Evolutionary conservation across 2,888 invertebrate species (phyloP).

Genomic region (Nemapogon koenigi): DNA sequence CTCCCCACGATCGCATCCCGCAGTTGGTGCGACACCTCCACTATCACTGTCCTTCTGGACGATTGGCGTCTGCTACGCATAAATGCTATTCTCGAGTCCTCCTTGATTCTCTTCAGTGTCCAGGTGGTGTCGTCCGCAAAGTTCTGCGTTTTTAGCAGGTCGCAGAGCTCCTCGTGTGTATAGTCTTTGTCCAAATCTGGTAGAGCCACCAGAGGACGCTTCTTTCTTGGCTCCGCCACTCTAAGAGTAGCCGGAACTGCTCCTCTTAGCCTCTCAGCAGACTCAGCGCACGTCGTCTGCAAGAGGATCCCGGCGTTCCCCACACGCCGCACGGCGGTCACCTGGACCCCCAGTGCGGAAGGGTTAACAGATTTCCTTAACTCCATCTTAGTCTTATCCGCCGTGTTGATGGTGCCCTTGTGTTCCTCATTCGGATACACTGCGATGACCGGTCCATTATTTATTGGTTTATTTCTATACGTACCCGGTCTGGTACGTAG

Average conservation of each 20-base stretch:
- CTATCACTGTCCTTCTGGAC: conserved; percentile 1
- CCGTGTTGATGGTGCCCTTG: no score
- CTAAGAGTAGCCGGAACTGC: not conserved
- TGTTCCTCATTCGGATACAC: no score
- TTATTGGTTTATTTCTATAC: no score
- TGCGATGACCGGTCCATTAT: no score
- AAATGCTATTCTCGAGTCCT: conserved; percentile 2
- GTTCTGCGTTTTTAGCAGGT: conserved; percentile 9
- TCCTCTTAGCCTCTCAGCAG: not conserved
- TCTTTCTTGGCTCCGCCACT: not conserved
- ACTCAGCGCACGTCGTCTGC: not conserved
- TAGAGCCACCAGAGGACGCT: not conserved
- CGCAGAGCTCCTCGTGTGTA: not conserved
- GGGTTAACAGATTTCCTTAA: not conserved
- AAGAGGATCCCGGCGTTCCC: not conserved
- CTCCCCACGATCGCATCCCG: not conserved
- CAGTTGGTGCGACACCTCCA: conserved; percentile 13
- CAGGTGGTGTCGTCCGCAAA: conserved; percentile 8
- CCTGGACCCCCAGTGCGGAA: not conserved
- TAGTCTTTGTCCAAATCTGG: not conserved
- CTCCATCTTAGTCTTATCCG: no score
- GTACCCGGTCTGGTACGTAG: no score
- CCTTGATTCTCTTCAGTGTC: not conserved
- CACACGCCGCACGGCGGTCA: not conserved
- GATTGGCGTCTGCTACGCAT: not conserved